phyloP scores from a whole-genome alignment of 2,113 vertebrate species.

The Corythornis cristatus region DNA sequence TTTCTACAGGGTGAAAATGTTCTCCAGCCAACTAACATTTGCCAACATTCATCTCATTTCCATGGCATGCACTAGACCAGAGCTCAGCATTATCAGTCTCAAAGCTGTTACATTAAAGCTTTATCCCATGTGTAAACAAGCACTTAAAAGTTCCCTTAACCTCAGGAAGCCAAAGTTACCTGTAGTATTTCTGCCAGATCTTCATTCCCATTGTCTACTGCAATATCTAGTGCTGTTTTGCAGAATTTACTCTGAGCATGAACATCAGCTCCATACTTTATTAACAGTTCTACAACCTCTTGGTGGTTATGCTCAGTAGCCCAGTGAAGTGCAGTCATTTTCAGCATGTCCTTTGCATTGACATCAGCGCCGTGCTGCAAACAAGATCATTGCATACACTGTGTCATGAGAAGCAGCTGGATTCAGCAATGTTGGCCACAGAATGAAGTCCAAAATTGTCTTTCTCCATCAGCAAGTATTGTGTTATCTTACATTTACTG shows the following conservation, averaged over 20 bases:
- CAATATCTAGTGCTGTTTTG: constrained; percentile 88
- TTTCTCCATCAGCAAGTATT: neutral
- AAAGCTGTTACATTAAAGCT: neutral
- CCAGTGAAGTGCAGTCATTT: constrained; percentile 92
- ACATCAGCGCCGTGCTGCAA: constrained; percentile 88
- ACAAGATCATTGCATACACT: constrained; percentile 3
- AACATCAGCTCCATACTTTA: constrained; percentile 89
- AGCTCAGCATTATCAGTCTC: neutral
- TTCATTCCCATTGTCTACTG: constrained; percentile 86
- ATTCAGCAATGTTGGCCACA: neutral
- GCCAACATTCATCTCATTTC: neutral
- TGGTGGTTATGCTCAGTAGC: constrained; percentile 86
- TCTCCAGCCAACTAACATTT: neutral
- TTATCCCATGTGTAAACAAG: neutral
- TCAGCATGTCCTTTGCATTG: constrained; percentile 90
- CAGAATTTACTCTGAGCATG: constrained; percentile 90
- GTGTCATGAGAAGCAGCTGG: neutral
- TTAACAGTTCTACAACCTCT: constrained; percentile 86
- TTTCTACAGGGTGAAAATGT: neutral
- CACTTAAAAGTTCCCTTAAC: neutral
- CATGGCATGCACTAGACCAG: neutral
- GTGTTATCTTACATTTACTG: neutral
- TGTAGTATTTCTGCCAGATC: constrained; percentile 88
- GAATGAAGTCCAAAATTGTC: neutral
- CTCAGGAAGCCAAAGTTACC: constrained; percentile 71